These are phyloP conservation scores for Galago senegalensis DNA, from an alignment of 2,797 vertebrate genomes.

Conservation along the genomic window DNA sequence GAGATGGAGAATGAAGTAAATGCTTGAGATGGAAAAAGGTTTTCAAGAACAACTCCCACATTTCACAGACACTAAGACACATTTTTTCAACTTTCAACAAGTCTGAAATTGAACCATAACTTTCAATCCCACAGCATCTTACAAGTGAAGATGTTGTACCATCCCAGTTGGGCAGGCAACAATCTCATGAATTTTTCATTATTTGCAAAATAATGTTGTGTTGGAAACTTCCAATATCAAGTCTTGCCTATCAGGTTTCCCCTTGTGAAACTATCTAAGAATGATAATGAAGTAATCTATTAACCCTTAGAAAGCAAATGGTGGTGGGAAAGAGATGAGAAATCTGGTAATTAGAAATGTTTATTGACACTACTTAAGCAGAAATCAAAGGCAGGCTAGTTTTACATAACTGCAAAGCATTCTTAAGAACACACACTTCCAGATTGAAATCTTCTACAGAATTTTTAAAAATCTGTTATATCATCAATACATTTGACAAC, in stretches of 20 bases:
- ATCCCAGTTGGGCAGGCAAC: background rate
- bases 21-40: background rate
- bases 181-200: background rate
- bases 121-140: background rate
- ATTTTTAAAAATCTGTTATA: background rate
- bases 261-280: conserved; percentile 1
- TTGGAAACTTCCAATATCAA: background rate
- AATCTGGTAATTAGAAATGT: background rate
- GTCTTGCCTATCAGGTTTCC: background rate
- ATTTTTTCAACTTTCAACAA: background rate
- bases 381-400: background rate
- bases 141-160: background rate
- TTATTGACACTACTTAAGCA: background rate
- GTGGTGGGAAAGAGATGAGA: background rate
- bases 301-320: background rate
- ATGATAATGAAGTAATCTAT: background rate
- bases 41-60: background rate
- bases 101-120: background rate
- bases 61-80: background rate
- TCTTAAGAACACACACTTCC: background rate
- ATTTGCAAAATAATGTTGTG: background rate
- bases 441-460: background rate
- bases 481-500: background rate
- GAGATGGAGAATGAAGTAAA: background rate
- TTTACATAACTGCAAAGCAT: background rate